These are phyloP conservation scores for Lydus trimaculatus DNA, from an alignment of 2,888 invertebrate genomes.

Conservation along the genomic window DNA sequence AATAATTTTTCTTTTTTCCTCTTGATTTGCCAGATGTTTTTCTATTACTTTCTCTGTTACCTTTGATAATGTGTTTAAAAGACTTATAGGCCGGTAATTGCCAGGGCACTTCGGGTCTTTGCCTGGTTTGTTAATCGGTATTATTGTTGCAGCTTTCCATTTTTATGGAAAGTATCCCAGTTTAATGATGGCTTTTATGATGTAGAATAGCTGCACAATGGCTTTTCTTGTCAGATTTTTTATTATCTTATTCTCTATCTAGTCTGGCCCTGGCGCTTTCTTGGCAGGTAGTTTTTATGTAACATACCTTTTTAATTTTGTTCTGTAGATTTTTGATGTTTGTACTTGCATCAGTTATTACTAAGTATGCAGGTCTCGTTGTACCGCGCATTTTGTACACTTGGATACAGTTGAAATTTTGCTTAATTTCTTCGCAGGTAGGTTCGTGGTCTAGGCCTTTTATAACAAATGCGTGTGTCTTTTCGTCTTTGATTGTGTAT, in stretches of 20 bases:
- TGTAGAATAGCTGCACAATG: slow-evolving; percentile 9
- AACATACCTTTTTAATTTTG: not conserved
- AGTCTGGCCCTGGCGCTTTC: slow-evolving; percentile 17
- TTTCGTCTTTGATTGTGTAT: not conserved
- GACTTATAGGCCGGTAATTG: slow-evolving; percentile 22
- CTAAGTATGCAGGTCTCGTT: not conserved
- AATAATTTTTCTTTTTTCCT: slow-evolving; percentile 1
- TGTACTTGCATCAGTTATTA: too few relatives aligned
- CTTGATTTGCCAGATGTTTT: slow-evolving; percentile 4
- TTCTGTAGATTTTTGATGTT: too few relatives aligned
- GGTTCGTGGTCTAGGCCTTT: slow-evolving; percentile 11
- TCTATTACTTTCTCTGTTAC: slow-evolving; percentile 13
- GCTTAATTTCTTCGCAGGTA: not conserved
- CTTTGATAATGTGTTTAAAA: slow-evolving; percentile 16
- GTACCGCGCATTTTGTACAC: slow-evolving; percentile 9
- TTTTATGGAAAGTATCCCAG: slow-evolving; percentile 12
- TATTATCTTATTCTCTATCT: slow-evolving; percentile 9
- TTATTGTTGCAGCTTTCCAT: slow-evolving; percentile 13
- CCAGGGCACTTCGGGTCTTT: slow-evolving; percentile 13
- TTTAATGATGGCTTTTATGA: not conserved
- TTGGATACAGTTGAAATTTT: not conserved
- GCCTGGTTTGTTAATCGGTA: slow-evolving; percentile 12
- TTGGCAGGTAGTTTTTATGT: not conserved
- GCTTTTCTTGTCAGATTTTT: slow-evolving; percentile 27
- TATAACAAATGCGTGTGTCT: slow-evolving; percentile 16